Evolutionary conservation across 2,888 invertebrate species (phyloP).

Genomic region (Netelia inedita): DNA sequence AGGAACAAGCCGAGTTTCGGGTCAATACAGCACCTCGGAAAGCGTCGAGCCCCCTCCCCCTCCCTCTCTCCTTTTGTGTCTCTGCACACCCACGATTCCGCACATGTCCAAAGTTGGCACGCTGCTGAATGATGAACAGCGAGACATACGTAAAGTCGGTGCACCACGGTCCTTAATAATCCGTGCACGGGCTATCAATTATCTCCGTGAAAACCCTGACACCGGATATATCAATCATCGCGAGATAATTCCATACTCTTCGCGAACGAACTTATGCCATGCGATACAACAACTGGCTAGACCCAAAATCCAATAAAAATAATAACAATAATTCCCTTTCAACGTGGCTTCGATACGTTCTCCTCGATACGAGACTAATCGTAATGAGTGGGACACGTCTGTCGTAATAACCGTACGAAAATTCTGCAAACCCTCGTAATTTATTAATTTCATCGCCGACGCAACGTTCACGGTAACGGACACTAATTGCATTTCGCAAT

Average conservation of each 20-base stretch:
- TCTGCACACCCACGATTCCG: conserved; percentile 16
- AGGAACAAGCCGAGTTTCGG: conserved; percentile 16
- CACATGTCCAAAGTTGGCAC: conserved; percentile 28
- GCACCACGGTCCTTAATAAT: conserved; percentile 19
- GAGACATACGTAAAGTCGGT: conserved; percentile 28
- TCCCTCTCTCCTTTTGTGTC: conserved; percentile 12
- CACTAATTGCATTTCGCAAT: conserved; percentile 28
- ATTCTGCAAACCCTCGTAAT: too few species aligned
- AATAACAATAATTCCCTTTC: too few species aligned
- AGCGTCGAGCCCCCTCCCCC: background rate
- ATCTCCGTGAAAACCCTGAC: conserved; percentile 28
- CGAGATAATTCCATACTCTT: background rate
- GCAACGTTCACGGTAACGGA: background rate
- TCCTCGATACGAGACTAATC: too few species aligned
- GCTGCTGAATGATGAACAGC: conserved; percentile 49
- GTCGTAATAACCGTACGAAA: too few species aligned
- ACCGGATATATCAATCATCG: conserved; percentile 36
- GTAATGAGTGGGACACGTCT: too few species aligned
- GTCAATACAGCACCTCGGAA: conserved; percentile 44
- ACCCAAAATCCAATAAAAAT: too few species aligned
- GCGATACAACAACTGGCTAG: too few species aligned
- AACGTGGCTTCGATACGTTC: too few species aligned
- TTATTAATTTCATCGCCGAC: too few species aligned
- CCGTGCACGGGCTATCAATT: conserved; percentile 47
- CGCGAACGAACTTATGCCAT: too few species aligned